Base-by-base conservation (phyloP, 1,140 invertebrate genomes). In the Formica exsecta region DNA sequence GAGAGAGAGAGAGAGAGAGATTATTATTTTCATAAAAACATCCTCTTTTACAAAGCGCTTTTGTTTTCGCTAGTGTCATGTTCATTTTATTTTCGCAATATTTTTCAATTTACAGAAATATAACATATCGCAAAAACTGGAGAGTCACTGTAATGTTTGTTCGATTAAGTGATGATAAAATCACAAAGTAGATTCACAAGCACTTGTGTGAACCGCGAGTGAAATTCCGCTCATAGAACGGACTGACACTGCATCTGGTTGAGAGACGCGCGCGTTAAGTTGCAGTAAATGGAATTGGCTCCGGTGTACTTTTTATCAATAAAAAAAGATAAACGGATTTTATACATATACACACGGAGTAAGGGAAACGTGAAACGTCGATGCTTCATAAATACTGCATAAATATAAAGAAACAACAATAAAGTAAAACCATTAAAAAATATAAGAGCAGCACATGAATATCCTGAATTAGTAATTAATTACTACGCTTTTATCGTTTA, bases 201-300 rank as follows among this genome's bases (percentile, higher is more conserved):
- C 22, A 73, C 48, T 77, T 48, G 22, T 48, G 22, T 44, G 9
- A 79, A 68, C 44, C 36, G 41, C 36, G 3, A 81, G 32, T 81
- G n/a, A 59, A 54, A 79, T 22, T 16, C n/a, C 29, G 51, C 9
- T 68, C 19, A 25, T 68, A 66, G 64, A 22, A 16, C 22, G 44
- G 25, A 77, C 5, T 29, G 22, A 13, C 41, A 54, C 19, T n/a
- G 8, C 19, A n/a, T 5, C 19, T 51, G 76, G n/a, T n/a, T 66
- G 29, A 77, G 25, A 65, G 19, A 32, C 2, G 36, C 13, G 48
- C 6, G 36, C 9, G 51, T 74, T 13, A 32, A 74, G 11, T 64
- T 11, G 4, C 9, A 25, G 38, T 32, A 44, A 36, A 51, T 4
- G 25, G 29, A 62, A 77, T 19, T 25, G 44, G 1, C 2, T 66